Percentiles rank a stretch among this genome's conserved stretches.
Conservation (phyloP, 2,888 invertebrate genomes). For the Eupithecia inturbata region DNA sequence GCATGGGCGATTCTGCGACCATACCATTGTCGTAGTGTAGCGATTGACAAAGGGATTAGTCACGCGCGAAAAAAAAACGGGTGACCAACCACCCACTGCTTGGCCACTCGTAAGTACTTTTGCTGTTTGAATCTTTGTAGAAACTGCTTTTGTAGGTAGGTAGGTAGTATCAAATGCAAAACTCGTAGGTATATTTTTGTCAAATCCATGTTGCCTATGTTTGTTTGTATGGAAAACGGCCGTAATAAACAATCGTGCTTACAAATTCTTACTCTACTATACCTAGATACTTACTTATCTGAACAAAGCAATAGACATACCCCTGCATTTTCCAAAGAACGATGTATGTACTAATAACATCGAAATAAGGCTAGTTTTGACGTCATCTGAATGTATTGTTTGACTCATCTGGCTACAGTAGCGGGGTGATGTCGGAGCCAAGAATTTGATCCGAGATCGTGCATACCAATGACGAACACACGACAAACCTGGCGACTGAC, state of each 20-base stretch:
- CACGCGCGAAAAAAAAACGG: too few species aligned
- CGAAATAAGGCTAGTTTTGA: background rate
- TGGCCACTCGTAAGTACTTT: too few species aligned
- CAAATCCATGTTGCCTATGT: background rate
- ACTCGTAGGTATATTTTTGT: background rate
- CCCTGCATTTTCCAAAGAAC: background rate
- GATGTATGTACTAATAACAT: background rate
- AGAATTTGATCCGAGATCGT: slow-evolving; percentile 7
- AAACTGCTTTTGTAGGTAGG: too few species aligned
- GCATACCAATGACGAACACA: slow-evolving; percentile 4
- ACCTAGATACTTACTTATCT: background rate
- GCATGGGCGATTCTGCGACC: too few species aligned
- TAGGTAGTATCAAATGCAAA: too few species aligned
- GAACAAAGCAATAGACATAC: background rate
- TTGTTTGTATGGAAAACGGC: background rate
- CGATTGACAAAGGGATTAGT: too few species aligned
- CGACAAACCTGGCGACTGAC: background rate
- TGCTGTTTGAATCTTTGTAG: too few species aligned
- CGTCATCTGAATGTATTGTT: background rate
- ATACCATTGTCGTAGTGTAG: too few species aligned
- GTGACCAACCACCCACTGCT: too few species aligned
- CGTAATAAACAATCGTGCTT: background rate
- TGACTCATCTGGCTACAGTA: background rate
- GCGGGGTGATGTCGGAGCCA: slow-evolving; percentile 3
- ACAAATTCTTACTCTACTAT: background rate